Percentiles rank a stretch among this genome's conserved stretches.
Evolutionary conservation across 2,888 invertebrate genomes (phyloP).

Genomic region (Coronaproctus castanopsis): DNA sequence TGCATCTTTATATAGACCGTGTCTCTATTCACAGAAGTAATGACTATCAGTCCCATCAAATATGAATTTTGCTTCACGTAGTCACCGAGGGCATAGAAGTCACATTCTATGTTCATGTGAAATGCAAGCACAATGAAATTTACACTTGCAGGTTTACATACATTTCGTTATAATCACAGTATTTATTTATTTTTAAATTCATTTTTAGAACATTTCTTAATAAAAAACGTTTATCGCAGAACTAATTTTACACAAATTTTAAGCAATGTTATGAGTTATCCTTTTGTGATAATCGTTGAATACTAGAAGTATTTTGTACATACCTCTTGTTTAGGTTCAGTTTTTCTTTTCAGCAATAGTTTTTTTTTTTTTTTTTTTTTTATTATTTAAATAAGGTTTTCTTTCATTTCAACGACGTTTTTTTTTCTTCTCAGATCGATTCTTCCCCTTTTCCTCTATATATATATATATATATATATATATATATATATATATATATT

Average conservation of each 20-base stretch:
- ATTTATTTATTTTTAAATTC: neutral
- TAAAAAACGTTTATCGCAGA: neutral
- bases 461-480: too few species aligned
- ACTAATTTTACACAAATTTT: neutral
- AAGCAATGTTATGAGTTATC: neutral
- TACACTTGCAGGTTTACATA: constrained; percentile 2
- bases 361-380: too few species aligned
- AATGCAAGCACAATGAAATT: constrained; percentile 3
- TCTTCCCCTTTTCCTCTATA: neutral
- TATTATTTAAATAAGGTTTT: neutral
- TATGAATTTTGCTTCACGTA: constrained; percentile 10
- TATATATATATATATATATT: too few species aligned
- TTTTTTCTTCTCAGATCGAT: neutral
- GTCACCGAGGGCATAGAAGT: constrained; percentile 9
- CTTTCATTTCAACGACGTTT: neutral
- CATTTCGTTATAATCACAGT: neutral
- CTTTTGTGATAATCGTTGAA: neutral
- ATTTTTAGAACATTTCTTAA: neutral
- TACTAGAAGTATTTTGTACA: neutral
- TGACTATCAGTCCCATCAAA: constrained; percentile 11
- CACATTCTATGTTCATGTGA: neutral
- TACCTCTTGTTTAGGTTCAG: neutral
- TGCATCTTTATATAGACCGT: constrained; percentile 12
- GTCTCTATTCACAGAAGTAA: constrained; percentile 9
- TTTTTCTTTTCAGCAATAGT: neutral